Percentiles rank a stretch among this genome's conserved stretches.
phyloP scores from a whole-genome alignment of 2,797 vertebrate species.

The Limosa lapponica region DNA sequence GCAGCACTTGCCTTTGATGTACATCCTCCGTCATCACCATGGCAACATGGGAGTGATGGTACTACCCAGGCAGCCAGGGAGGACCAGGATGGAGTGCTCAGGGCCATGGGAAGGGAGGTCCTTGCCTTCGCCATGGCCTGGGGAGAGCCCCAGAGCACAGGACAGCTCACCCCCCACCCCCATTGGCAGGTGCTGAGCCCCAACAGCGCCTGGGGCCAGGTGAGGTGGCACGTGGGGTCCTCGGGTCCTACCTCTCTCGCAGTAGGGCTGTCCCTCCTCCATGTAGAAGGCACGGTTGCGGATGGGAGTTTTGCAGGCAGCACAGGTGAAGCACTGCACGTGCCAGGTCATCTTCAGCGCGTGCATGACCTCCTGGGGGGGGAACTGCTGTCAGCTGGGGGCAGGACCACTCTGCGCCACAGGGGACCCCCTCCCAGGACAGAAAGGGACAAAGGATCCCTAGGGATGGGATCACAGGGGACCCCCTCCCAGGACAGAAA shows the following conservation, averaged over 20 bases:
- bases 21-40: constrained; percentile 28
- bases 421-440: not conserved
- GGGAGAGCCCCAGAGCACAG: fast-evolving
- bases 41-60: not conserved
- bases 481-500: not conserved
- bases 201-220: fast-evolving
- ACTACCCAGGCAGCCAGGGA: not conserved
- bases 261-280: constrained; percentile 98
- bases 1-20: not conserved
- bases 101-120: not conserved
- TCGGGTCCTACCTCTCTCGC: constrained; percentile 88
- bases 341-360: constrained; percentile 99
- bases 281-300: constrained; percentile 98
- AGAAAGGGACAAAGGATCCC: not conserved
- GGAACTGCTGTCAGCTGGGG: not conserved
- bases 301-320: constrained; percentile 93
- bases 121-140: not conserved
- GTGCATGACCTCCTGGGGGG: constrained; percentile 95
- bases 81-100: not conserved
- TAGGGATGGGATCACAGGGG: not conserved
- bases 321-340: constrained; percentile 93
- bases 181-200: not conserved
- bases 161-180: not conserved
- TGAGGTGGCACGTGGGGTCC: fast-evolving
- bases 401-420: fast-evolving